Percentiles rank a stretch among this genome's conserved stretches.
phyloP scores from a whole-genome alignment of 2,888 invertebrate species.

The Strigamia transsilvanica region DNA sequence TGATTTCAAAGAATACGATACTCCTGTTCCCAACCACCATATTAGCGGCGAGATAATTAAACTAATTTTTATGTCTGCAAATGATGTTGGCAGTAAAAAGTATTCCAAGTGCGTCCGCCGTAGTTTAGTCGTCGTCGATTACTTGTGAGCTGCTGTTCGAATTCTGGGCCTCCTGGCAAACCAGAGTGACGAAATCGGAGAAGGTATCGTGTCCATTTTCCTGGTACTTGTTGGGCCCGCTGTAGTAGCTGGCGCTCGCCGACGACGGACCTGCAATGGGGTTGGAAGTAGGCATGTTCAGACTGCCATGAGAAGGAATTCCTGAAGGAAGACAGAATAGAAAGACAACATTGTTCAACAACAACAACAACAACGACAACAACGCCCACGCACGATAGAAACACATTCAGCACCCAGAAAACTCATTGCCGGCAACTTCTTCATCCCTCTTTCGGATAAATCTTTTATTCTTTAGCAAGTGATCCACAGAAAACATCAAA shows the following conservation, averaged over 20 bases:
- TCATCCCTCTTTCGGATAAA: constrained; percentile 10
- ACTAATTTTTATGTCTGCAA: no score
- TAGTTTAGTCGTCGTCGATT: neutral
- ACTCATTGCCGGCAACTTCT: neutral
- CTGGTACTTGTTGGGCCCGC: constrained; percentile 73
- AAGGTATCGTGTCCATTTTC: constrained; percentile 86
- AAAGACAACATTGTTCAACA: neutral
- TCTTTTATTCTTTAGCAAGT: neutral
- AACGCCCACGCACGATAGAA: neutral
- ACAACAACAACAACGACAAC: neutral
- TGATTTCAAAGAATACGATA: no score
- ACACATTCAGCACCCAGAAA: neutral
- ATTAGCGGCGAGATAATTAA: no score
- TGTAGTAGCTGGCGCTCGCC: constrained; percentile 55
- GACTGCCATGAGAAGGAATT: constrained; percentile 55
- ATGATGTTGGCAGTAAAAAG: no score
- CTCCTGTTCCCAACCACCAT: no score
- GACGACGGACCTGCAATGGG: constrained; percentile 55
- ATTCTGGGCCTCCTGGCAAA: constrained; percentile 90
- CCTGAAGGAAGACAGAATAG: constrained; percentile 53
- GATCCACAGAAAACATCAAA: neutral
- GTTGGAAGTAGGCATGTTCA: constrained; percentile 54
- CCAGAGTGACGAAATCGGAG: constrained; percentile 95
- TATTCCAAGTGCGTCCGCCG: no score
- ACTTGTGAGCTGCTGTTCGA: constrained; percentile 66